Conservation (phyloP, 2,113 vertebrate genomes). For the Lepisosteus osseus region DNA sequence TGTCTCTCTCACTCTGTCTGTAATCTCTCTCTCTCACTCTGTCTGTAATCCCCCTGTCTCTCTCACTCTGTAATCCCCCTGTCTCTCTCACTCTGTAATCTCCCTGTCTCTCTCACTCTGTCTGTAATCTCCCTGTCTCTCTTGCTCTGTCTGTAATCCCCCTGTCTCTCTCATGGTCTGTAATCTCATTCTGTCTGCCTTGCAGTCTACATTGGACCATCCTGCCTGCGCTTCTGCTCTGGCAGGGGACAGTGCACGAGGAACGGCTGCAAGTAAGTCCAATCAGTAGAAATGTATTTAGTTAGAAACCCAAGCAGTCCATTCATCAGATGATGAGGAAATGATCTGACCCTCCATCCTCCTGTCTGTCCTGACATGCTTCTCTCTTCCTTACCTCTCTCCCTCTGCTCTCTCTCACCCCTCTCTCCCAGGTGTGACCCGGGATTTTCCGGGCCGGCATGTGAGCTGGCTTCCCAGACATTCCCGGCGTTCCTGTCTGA, state of each 20-base stretch:
- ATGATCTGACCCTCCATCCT: background rate
- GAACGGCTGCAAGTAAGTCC: constrained; percentile 92
- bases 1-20: no score
- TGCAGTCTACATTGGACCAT: constrained; percentile 92
- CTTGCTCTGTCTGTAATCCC: background rate
- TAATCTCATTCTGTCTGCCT: constrained; percentile 46
- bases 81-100: no score
- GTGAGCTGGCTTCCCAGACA: constrained; percentile 89
- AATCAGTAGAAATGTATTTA: background rate
- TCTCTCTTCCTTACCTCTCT: no score
- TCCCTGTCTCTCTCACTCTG: no score
- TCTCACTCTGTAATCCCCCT: background rate
- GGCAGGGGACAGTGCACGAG: constrained; percentile 92
- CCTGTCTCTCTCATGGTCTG: constrained; percentile 19
- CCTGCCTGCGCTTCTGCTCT: constrained; percentile 94
- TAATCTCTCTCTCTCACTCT: no score
- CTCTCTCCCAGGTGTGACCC: constrained; percentile 79
- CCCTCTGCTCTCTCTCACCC: background rate
- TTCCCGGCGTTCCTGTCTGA: constrained; percentile 92
- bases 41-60: background rate
- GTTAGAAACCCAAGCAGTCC: no score
- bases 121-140: no score
- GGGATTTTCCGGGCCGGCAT: constrained; percentile 90
- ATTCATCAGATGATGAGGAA: background rate
- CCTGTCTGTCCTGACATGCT: no score